Base-by-base conservation (phyloP, 2,113 vertebrate genomes). In the Lophura nycthemera region DNA sequence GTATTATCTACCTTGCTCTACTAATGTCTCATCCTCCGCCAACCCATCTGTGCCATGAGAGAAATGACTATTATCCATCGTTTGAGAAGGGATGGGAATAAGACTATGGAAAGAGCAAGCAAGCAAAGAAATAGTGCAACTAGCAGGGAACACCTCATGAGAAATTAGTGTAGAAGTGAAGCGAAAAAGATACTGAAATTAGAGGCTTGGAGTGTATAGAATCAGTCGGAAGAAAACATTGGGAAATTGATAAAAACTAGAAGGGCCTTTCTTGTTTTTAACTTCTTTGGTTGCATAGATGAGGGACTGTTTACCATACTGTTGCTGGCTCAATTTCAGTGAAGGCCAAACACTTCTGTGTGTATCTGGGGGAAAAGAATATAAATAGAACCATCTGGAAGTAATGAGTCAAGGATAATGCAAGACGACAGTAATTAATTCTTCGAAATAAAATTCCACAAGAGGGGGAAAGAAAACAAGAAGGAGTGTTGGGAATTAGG, bases 391-490 rank as follows among this genome's bases (percentile, higher is more conserved):
- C 79, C 93, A 93, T 93, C 91, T 97, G 96, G 88, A 95, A 93
- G 73, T 70, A 95, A 93, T 88, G 73, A 95, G 73, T 97, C 92
- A 96, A 95, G 60, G 67, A 90, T 93, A 95, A 91, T 75, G 7
- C 75, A 91, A 90, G 85, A 84, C 69, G 90, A 94, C 86, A 89
- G 60, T 85, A 96, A 94, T 90, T 91, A 86, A 94, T 94, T 92
- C 29, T 86, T 94, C 64, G 34, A 95, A 86, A 92, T 79, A 71
- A 79, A 96, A 86, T 88, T 94, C 67, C 61, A 66, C 61, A 81
- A 40, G 52, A 86, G 54, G 45, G 14, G 30, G 36, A 82, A 92
- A 73, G 85, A 90, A 95, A 95, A 86, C 66, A 96, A 91, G 27
- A 90, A 88, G 84, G 94, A 84, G 21, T 13, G 8, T 42, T 90